These are phyloP conservation scores for Callyntrura sp. DNA, from an alignment of 2,888 invertebrate species.

Conservation along the genomic window DNA sequence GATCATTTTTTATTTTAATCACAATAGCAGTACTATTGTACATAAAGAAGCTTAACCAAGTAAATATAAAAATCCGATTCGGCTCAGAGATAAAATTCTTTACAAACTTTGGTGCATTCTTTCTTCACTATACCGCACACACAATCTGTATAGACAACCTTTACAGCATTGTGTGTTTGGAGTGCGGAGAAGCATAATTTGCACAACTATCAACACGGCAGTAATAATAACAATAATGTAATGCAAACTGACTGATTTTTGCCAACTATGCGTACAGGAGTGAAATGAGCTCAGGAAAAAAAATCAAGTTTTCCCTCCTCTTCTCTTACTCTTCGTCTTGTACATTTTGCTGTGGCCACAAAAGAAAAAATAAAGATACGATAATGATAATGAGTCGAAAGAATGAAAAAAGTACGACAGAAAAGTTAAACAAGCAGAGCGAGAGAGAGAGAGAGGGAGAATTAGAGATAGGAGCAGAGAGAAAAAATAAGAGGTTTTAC, in stretches of 20 bases:
- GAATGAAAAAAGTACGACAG: constrained; percentile 46
- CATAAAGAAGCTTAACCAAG: constrained; percentile 15
- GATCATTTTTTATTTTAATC: background rate
- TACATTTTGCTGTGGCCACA: constrained; percentile 44
- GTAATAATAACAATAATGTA: constrained; percentile 25
- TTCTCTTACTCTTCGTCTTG: background rate
- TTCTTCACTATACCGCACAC: constrained; percentile 10
- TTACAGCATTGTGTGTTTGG: background rate
- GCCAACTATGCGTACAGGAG: background rate
- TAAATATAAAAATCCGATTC: constrained; percentile 64
- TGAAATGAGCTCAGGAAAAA: constrained; percentile 51
- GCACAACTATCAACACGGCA: constrained; percentile 19
- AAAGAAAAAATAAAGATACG: constrained; percentile 30
- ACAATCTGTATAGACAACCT: no score
- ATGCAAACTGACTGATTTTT: constrained; percentile 40
- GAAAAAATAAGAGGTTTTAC: constrained; percentile 56
- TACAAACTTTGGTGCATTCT: constrained; percentile 42
- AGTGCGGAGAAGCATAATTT: background rate
- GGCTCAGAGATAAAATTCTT: constrained; percentile 68
- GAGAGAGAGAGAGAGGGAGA: background rate
- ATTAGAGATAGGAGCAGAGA: background rate
- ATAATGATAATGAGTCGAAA: constrained; percentile 64
- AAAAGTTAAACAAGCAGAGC: background rate
- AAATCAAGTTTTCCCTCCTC: constrained; percentile 56
- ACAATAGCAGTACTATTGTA: background rate